Evolutionary conservation across 2,797 vertebrate species (phyloP).

Genomic region (Cacajao melanocephalus): DNA sequence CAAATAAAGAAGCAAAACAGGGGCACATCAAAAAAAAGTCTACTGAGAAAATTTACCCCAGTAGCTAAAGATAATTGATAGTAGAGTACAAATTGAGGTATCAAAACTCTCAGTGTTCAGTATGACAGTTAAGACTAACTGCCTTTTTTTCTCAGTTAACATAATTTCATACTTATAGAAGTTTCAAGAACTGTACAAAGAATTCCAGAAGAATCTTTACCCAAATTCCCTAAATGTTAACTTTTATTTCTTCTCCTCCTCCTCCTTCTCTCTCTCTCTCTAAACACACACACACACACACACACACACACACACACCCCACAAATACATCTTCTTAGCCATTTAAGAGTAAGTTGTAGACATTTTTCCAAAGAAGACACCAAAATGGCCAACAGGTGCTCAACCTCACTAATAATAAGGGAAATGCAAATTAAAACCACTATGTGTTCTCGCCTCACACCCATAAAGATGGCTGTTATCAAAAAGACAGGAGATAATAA

Average conservation of each 20-base stretch:
- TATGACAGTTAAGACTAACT: background rate
- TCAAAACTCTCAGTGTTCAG: background rate
- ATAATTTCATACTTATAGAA: background rate
- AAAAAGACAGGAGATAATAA: background rate
- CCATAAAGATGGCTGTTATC: background rate
- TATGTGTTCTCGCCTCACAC: background rate
- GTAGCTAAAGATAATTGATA: constrained; percentile 25
- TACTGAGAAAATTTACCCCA: background rate
- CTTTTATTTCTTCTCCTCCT: background rate
- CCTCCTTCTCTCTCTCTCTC: background rate
- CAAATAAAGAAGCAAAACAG: constrained; percentile 5
- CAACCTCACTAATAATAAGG: background rate
- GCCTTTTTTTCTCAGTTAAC: background rate
- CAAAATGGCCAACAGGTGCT: background rate
- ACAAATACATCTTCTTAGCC: background rate
- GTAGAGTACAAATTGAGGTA: background rate
- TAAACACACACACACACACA: background rate
- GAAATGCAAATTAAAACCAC: background rate
- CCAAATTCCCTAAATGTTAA: background rate
- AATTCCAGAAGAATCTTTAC: background rate
- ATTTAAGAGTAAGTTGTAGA: background rate
- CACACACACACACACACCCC: background rate
- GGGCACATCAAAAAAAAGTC: background rate
- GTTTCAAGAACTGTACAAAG: constrained; percentile 6
- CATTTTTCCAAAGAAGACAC: background rate